phyloP scores from a whole-genome alignment of 2,797 vertebrate species.

The Cyprinella venusta region DNA sequence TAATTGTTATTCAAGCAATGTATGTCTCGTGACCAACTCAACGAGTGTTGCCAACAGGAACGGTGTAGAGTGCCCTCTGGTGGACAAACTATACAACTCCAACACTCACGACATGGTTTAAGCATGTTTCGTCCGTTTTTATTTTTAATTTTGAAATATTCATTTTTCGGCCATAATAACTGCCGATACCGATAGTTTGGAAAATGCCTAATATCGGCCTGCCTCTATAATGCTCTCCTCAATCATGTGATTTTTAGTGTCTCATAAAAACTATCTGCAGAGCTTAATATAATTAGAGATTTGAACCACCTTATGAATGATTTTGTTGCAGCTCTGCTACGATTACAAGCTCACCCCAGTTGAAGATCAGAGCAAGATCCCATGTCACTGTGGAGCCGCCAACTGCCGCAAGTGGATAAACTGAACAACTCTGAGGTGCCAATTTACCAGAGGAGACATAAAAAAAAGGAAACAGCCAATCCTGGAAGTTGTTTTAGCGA shows the following conservation, averaged over 20 bases:
- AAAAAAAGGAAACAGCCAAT: conserved; percentile 66
- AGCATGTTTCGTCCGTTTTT: too few species aligned
- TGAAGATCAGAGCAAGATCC: conserved; percentile 93
- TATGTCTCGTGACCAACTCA: too few species aligned
- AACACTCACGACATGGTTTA: too few species aligned
- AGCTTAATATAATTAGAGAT: neutral
- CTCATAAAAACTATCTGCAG: neutral
- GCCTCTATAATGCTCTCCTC: neutral
- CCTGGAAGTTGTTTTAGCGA: conserved; percentile 53
- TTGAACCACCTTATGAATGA: conserved; percentile 2
- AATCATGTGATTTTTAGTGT: neutral
- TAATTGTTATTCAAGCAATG: too few species aligned
- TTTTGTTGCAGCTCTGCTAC: conserved; percentile 89
- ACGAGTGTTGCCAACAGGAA: too few species aligned
- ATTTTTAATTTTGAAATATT: too few species aligned
- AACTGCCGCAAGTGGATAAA: conserved; percentile 99
- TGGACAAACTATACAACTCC: too few species aligned
- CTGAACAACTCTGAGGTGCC: conserved; percentile 77
- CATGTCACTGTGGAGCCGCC: conserved; percentile 94
- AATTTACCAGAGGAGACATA: conserved; percentile 75
- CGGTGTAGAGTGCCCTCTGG: too few species aligned
- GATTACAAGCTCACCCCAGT: conserved; percentile 95
- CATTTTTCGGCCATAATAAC: too few species aligned
- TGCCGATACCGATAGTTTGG: too few species aligned
- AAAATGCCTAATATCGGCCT: too few species aligned